Percentiles rank a stretch among this genome's conserved stretches.
Conservation (phyloP, 92 coral and sea anemone genomes). For the Palythoa heliodiscus region DNA sequence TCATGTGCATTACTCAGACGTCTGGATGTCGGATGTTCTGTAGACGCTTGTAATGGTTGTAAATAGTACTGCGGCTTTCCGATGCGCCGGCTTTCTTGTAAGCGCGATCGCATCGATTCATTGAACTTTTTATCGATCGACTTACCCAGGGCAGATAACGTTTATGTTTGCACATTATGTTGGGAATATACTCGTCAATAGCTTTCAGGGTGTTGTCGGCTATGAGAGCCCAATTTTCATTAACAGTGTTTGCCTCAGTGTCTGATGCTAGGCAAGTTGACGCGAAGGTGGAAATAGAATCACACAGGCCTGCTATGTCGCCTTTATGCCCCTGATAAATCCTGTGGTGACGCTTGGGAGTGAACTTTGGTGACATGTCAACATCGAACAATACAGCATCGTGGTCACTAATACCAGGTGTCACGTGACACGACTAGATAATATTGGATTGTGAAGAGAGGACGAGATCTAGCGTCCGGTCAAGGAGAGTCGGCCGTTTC, state of each 20-base stretch:
- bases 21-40: too few relatives aligned
- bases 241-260: background rate
- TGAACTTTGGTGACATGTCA: slow-evolving; percentile 51
- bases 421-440: slow-evolving; percentile 56
- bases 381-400: slow-evolving; percentile 48
- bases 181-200: slow-evolving; percentile 25
- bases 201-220: slow-evolving; percentile 17
- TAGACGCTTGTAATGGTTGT: too few relatives aligned
- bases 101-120: slow-evolving; percentile 11
- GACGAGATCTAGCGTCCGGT: slow-evolving; percentile 49
- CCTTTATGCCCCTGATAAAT: slow-evolving; percentile 50
- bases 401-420: slow-evolving; percentile 56
- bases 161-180: slow-evolving; percentile 7
- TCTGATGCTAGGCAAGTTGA: background rate
- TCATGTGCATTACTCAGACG: too few relatives aligned
- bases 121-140: slow-evolving; percentile 11
- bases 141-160: slow-evolving; percentile 11
- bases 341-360: slow-evolving; percentile 44
- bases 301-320: slow-evolving; percentile 24
- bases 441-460: slow-evolving; percentile 45
- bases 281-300: slow-evolving; percentile 15
- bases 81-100: background rate
- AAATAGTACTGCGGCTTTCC: too few relatives aligned
- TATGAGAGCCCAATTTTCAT: slow-evolving; percentile 37
- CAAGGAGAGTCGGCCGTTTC: slow-evolving; percentile 15